Evolutionary conservation across 2,113 vertebrate genomes (phyloP), one percentile per base, ranked within the genome.

Genomic region (Rhynchomys soricoides): DNA sequence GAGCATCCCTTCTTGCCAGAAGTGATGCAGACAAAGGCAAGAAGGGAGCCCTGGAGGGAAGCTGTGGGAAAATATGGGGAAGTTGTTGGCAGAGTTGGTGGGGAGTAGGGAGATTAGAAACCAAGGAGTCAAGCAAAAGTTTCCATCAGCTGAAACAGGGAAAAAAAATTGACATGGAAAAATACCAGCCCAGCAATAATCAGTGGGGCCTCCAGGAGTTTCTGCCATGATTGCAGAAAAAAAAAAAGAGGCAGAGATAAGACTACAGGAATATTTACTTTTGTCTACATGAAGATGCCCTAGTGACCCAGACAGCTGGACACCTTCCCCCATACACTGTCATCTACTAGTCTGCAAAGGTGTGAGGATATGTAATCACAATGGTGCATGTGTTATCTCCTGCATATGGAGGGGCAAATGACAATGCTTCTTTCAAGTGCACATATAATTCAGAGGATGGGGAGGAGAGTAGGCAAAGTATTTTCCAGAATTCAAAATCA

Each of bases 111-210:
- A 70, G 45, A 70, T 50, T 86, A 52, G 77, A 93, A 79, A 96
- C 62, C 37, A 22, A 66, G 55, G n/a, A 75, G 77, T 26, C 94
- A 89, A 59, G 70, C 7, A 37, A 26, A 94, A 40, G 29, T 90
- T 96, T 95, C 71, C 90, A 22, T 73, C 70, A 87, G 24, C 77
- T 89, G 68, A 68, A 74, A 40, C 6, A 12, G n/a, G 83, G 82
- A 77, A 93, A 88, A 24, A 78, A 92, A 70, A 4, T 89, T 59
- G 55, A 86, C 78, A 48, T 45, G 45, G 29, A 94, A 96, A 97
- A 77, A 82, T 16, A 92, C 48, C 50, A 89, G 17, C 12, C 73
- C 12, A 34, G 29, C 19, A 86, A 91, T 87, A 90, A 78, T 55
- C 16, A 40, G n/a, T 64, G 57, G 81, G 57, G 15, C 40, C 21